Evolutionary conservation across 2,113 vertebrate species (phyloP), one percentile per base, ranked within the genome.

Genomic region (Micronisus gabar): DNA sequence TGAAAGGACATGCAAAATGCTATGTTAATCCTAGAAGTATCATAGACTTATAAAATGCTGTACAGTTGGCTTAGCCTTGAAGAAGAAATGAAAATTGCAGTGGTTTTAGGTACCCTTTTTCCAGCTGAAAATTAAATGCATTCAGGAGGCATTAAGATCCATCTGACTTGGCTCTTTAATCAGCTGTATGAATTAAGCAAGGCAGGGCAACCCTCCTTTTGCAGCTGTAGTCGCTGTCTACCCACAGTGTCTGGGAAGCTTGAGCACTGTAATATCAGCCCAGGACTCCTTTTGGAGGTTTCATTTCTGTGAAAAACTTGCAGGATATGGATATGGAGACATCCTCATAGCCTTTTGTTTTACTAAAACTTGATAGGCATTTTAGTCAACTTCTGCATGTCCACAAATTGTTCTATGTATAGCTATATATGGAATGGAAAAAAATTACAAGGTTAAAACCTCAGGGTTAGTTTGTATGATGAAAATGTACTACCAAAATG

Each of bases 371-470:
- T 87, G 13, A 5, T 20, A 61, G 59, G 8, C 45, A 9, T 89
- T 81, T 81, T 62, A 75, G 43, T 68, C n/a, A 92, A 59, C 16
- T 81, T 53, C 43, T 90, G n/a, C 52, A 5, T 13, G 30, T 75
- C 76, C 81, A 36, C 14, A 20, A 29, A 26, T 52, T 65, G n/a
- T 56, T 91, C 65, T 87, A 8, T 87, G 27, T 93, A 72, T 88
- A 92, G 61, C 41, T 78, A 2, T 81, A 34, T 84, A 26, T 62
- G 74, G 94, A 85, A 90, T 10, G 4, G 82, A 47, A 68, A 89
- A 82, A 91, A 93, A 89, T 95, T 84, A 70, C 62, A 89, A 30
- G 30, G 61, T 94, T 95, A 34, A 92, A 95, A 87, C 86, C 78
- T 96, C 73, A 70, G 66, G 7, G 73, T 73, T 72, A 15, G n/a